phyloP scores from a whole-genome alignment of 64 coral and sea anemone genomes.

The Montipora capricornis region DNA sequence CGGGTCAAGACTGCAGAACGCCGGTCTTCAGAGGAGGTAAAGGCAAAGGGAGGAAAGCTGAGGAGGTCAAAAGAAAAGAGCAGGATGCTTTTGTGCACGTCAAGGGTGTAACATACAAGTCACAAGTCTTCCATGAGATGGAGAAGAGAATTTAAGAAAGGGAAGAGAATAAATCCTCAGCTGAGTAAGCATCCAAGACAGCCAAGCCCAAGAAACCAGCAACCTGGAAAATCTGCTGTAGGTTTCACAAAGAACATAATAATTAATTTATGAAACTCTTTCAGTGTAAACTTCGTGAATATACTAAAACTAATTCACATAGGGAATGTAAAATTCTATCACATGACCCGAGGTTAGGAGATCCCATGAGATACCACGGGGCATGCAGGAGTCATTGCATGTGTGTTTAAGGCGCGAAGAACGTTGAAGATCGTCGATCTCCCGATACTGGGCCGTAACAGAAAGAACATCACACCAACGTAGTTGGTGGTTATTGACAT shows the following conservation, averaged over 20 bases:
- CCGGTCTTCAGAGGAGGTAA: too few relatives aligned
- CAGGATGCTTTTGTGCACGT: constrained; percentile 32
- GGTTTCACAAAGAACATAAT: too few relatives aligned
- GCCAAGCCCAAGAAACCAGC: background rate
- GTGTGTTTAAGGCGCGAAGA: background rate
- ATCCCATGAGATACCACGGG: constrained; percentile 49
- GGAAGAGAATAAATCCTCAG: background rate
- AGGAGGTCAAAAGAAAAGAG: background rate
- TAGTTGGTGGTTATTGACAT: constrained; percentile 35
- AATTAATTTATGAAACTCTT: too few relatives aligned
- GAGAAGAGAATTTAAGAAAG: background rate
- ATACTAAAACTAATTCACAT: too few relatives aligned
- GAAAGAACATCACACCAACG: constrained; percentile 25
- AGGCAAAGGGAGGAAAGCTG: too few relatives aligned
- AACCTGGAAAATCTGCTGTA: background rate
- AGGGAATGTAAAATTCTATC: background rate
- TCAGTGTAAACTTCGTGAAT: too few relatives aligned
- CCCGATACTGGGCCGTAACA: constrained; percentile 5
- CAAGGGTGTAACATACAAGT: constrained; percentile 36
- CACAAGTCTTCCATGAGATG: constrained; percentile 7
- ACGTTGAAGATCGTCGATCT: background rate
- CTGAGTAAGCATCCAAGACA: background rate
- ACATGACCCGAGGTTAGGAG: constrained; percentile 45
- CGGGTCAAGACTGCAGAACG: too few relatives aligned
- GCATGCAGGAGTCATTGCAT: constrained; percentile 26